These are phyloP conservation scores for Aphidoletes aphidimyza DNA, from an alignment of 2,888 invertebrate species.

Conservation along the genomic window DNA sequence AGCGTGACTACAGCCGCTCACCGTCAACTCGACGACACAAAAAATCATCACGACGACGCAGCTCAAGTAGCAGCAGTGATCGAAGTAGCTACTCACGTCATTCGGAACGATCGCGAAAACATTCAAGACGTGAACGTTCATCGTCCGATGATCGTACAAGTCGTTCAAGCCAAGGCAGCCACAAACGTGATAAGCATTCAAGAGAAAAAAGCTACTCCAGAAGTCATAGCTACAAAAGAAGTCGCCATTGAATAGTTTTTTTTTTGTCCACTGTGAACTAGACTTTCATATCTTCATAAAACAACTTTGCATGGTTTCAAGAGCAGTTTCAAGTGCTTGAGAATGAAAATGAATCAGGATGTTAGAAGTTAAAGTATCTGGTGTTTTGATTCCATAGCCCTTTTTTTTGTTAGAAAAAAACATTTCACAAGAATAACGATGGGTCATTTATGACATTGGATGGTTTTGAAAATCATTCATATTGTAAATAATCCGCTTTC, in stretches of 20 bases:
- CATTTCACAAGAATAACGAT: too few species aligned
- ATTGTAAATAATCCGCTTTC: too few species aligned
- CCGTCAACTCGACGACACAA: constrained; percentile 39
- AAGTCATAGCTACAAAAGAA: constrained; percentile 16
- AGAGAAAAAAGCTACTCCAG: constrained; percentile 41
- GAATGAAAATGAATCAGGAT: too few species aligned
- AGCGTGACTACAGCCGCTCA: constrained; percentile 4
- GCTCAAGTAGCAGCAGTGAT: constrained; percentile 31
- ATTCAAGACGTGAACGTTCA: background rate
- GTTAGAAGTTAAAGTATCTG: too few species aligned
- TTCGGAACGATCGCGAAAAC: constrained; percentile 8
- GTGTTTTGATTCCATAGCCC: too few species aligned
- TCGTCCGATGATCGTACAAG: constrained; percentile 31
- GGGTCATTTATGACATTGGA: too few species aligned
- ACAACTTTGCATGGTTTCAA: background rate
- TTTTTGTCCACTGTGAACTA: background rate
- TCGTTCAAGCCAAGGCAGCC: constrained; percentile 49
- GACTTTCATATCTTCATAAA: background rate
- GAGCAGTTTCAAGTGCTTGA: background rate
- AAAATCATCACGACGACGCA: constrained; percentile 14
- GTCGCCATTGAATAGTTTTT: background rate
- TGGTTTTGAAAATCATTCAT: too few species aligned
- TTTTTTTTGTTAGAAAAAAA: too few species aligned
- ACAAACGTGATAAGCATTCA: constrained; percentile 50
- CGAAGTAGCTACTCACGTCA: constrained; percentile 31